Evolutionary conservation across 2,888 invertebrate species (phyloP).

Genomic region (Orthosia incerta): DNA sequence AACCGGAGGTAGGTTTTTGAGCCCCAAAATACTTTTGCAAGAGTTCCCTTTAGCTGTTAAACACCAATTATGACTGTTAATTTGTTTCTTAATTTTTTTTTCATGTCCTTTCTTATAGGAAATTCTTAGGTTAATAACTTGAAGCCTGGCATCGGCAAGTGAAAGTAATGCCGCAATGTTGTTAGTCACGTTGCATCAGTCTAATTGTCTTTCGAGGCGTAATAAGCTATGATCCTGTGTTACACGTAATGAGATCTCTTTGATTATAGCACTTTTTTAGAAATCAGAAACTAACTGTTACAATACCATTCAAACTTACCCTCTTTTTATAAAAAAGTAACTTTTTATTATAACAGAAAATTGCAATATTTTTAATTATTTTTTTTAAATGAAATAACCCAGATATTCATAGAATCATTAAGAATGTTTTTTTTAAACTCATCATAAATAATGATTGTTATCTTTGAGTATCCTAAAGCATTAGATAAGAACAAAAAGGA

Average conservation of each 20-base stretch:
- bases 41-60: not conserved
- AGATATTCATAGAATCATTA: not conserved
- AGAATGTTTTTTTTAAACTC: not conserved
- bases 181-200: conserved; percentile 73
- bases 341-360: no score
- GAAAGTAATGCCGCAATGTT: conserved; percentile 75
- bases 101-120: not conserved
- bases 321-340: not conserved
- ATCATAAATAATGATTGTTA: conserved; percentile 8
- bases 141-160: conserved; percentile 56
- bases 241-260: not conserved
- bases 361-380: no score
- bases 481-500: not conserved
- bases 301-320: not conserved
- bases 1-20: conserved; percentile 87
- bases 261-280: not conserved
- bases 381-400: not conserved
- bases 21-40: not conserved
- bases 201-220: conserved; percentile 7
- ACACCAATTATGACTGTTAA: not conserved
- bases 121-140: conserved; percentile 58
- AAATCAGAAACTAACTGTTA: not conserved
- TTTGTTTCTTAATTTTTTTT: not conserved
- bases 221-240: not conserved
- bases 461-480: not conserved